Conservation (phyloP, 2,797 vertebrate genomes). For the Xenops minutus region DNA sequence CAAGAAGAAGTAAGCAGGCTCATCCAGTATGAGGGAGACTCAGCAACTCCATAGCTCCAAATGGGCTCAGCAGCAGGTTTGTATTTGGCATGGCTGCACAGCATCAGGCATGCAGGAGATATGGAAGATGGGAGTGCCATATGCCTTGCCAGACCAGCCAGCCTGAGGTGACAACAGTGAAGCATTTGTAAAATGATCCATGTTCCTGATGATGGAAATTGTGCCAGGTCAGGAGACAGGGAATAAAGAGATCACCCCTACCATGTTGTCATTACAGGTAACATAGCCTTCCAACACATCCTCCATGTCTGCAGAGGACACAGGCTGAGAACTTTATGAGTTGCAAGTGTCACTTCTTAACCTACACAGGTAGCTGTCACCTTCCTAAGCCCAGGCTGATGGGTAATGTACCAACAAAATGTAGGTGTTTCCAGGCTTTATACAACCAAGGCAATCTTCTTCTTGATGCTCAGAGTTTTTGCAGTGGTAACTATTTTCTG, state of each 20-base stretch:
- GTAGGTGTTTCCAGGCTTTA: not conserved
- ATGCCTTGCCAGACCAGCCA: not conserved
- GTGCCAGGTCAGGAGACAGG: not conserved
- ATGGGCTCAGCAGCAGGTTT: not conserved
- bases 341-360: not conserved
- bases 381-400: not conserved
- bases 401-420: not conserved
- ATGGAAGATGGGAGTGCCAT: rapidly evolving
- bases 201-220: not conserved
- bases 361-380: not conserved
- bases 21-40: not conserved
- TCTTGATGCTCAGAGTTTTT: not conserved
- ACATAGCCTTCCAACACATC: not conserved
- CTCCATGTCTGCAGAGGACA: not conserved
- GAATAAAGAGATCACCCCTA: not conserved
- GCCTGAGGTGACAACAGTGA: not conserved
- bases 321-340: not conserved
- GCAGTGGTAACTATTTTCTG: not conserved
- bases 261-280: not conserved
- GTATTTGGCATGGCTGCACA: not conserved
- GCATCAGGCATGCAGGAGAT: not conserved
- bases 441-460: not conserved
- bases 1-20: not conserved
- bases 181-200: not conserved
- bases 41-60: not conserved